Base-by-base conservation (phyloP, 2,113 vertebrate genomes). In the Bettongia penicillata region DNA sequence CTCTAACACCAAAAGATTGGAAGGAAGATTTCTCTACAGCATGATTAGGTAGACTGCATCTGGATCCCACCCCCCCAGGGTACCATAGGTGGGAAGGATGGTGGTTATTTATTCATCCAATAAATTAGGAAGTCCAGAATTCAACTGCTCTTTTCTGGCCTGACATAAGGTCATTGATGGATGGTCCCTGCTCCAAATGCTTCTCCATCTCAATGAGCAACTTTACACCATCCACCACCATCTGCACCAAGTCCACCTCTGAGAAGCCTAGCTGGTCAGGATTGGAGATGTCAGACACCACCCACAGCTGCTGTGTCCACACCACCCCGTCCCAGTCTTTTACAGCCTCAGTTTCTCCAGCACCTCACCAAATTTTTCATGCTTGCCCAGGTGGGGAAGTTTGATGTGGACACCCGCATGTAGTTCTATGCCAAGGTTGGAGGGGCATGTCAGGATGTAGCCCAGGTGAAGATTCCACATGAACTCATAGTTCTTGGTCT, bases 191-290 rank as follows among this genome's bases (percentile, higher is more conserved):
- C 97, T 99, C 99, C 98, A 99, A 99, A 97, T 96, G 97, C 98
- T 99, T 99, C 98, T 99, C 99, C 99, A 99, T 99, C 92, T 99
- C 99, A 1, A 99, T 98, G 96, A 99, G 99, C 97, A 99, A 99
- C 96, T 99, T 99, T 97, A 99, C 98, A 0, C 99, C 99, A 0
- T 99, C 99, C 0, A 99, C 99, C 98, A 99, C 99, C 99, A 99
- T 99, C 99, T 99, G 99, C 92, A 99, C 99, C 98, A 99, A 99
- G 98, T 99, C 99, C 98, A 99, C 99, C 98, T 99, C 99, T 0
- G 99, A 99, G 99, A 99, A 99, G 91, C 99, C 99, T 94, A 99
- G 99, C n/a, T 99, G 98, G 98, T 99, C 99, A 0, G 99, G 99
- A 11, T 99, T 99, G 98, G 99, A 99, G 96, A 99, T 98, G 95